Base-by-base conservation (phyloP, 2,113 vertebrate genomes). In the Melanerpes formicivorus region DNA sequence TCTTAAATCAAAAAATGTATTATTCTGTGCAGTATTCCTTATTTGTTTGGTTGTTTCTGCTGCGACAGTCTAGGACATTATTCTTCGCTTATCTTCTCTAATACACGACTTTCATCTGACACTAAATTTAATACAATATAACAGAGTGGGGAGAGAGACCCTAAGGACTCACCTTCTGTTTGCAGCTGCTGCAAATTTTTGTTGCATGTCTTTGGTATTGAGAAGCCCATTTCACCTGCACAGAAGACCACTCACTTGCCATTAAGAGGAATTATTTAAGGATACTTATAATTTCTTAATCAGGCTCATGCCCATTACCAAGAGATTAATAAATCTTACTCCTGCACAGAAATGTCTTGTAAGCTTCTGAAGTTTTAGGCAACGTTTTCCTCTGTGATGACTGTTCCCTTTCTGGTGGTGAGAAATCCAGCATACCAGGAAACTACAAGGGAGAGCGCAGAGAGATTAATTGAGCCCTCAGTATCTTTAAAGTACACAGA, bases 1-100 rank as follows among this genome's bases (percentile, higher is more conserved):
- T 62, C 42, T 91, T 85, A 80, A 87, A 90, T 85, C 8, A 88
- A 95, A 95, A 90, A 91, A 60, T 56, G 19, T 54, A 86, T 94
- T 83, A 56, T 91, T 96, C 85, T 48, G 80, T 86, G 62, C 69
- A 80, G 75, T 88, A 90, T 71, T 77, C 83, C 52, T 70, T 88
- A 80, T 95, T 95, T 94, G 88, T 74, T 96, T 94, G 50, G 50
- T 25, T 52, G 50, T 23, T 52, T 52, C 22, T 22, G 50, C 22
- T 52, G 22, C 25, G 42, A 44, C 42, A 83, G 12, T 48, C 76
- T 60, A 88, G 86, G 55, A 83, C 42, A 50, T 87, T 93, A 73
- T 84, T 93, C 75, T 87, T 93, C 82, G 84, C 59, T 91, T 91
- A 87, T 59, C 73, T 91, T 83, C 77, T 25, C 32, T 90, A 90